Conservation (phyloP, 2,888 invertebrate genomes). For the Athetis lepigone region DNA sequence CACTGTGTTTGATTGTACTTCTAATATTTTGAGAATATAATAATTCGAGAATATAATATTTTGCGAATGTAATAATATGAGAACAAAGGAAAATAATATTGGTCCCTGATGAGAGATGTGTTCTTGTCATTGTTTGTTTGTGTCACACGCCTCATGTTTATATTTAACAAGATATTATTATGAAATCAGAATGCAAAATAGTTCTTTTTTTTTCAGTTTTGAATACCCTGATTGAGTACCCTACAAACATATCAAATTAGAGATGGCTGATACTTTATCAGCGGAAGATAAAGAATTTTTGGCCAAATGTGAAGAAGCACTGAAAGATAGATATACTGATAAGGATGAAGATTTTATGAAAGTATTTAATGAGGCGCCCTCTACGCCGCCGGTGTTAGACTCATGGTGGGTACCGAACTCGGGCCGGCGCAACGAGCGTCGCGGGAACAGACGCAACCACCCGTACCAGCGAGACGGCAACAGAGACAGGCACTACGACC, state of each 20-base stretch:
- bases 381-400: conserved; percentile 91
- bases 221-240: conserved; percentile 66
- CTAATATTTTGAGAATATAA: too few species aligned
- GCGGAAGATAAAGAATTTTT: conserved; percentile 91
- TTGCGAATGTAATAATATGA: too few species aligned
- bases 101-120: background rate
- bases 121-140: conserved; percentile 2
- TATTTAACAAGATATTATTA: too few species aligned
- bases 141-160: too few species aligned
- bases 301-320: conserved; percentile 91
- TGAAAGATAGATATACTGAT: conserved; percentile 91
- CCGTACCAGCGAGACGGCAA: conserved; percentile 64
- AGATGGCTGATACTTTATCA: conserved; percentile 82
- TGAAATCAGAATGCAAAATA: conserved; percentile 3
- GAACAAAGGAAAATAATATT: too few species aligned
- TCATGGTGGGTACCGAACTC: conserved; percentile 86
- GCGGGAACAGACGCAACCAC: conserved; percentile 64
- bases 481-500: conserved; percentile 63
- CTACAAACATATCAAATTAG: conserved; percentile 48
- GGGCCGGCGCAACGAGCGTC: conserved; percentile 76
- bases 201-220: conserved; percentile 70
- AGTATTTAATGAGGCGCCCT: conserved; percentile 79
- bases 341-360: conserved; percentile 91
- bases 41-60: too few species aligned
- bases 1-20: too few species aligned